A percentile compares a stretch with the other conserved stretches of the same genome.
These are phyloP conservation scores for Lacerta viridis DNA, from an alignment of 2,797 vertebrate genomes.

Conservation along the genomic window DNA sequence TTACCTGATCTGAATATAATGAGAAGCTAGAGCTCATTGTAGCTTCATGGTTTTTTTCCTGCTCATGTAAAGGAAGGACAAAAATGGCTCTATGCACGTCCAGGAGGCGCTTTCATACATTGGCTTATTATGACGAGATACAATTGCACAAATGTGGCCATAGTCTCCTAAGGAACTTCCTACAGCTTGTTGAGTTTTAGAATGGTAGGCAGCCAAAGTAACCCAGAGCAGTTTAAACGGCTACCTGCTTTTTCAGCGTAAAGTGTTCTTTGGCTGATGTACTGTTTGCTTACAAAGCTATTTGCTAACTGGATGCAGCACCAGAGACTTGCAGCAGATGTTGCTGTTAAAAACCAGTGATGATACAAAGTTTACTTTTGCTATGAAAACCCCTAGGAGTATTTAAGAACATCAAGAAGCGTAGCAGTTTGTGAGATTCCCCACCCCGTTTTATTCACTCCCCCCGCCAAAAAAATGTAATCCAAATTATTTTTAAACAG, in stretches of 20 bases:
- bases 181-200: neutral
- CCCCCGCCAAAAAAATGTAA: fast-evolving
- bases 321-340: constrained; percentile 69
- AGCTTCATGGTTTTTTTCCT: too few species aligned
- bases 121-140: neutral
- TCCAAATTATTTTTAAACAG: constrained; percentile 33
- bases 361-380: constrained; percentile 62
- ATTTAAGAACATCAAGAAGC: constrained; percentile 71
- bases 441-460: constrained; percentile 42
- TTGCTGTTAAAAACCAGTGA: constrained; percentile 65
- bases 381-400: constrained; percentile 55
- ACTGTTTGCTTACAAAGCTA: constrained; percentile 57
- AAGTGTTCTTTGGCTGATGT: constrained; percentile 5
- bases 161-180: constrained; percentile 49
- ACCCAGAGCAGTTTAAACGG: constrained; percentile 34
- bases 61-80: neutral
- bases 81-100: neutral
- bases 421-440: constrained; percentile 61
- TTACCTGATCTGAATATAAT: neutral
- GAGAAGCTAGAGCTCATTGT: neutral
- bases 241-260: constrained; percentile 49
- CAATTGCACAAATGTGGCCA: neutral
- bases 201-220: neutral
- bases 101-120: neutral
- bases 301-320: constrained; percentile 59